Conservation (phyloP, 92 coral and sea anemone species). For the Epizoanthus fatuus region DNA sequence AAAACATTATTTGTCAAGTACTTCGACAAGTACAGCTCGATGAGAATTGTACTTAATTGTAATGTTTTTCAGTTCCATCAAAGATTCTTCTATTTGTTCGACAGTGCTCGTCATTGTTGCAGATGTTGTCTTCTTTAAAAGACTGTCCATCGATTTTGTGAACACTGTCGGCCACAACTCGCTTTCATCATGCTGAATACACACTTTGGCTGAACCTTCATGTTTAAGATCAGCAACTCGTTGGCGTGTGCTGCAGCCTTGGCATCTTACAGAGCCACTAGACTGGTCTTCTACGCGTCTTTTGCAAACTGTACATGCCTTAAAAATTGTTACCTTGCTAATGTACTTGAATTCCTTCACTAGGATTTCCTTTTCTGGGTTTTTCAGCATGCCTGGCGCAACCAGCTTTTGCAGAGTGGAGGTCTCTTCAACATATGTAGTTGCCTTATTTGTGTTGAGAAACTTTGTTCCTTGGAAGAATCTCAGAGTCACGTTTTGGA, state of each 20-base stretch:
- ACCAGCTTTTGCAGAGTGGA: slow-evolving; percentile 9
- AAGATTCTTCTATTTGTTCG: neutral
- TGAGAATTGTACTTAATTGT: neutral
- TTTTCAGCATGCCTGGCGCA: slow-evolving; percentile 15
- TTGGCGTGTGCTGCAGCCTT: slow-evolving; percentile 34
- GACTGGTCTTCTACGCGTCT: too few species aligned
- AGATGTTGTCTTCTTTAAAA: neutral
- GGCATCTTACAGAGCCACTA: slow-evolving; percentile 15
- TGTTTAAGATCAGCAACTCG: slow-evolving; percentile 16
- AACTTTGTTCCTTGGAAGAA: slow-evolving; percentile 22
- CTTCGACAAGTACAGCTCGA: too few species aligned
- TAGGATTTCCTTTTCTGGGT: slow-evolving; percentile 17
- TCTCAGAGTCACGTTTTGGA: slow-evolving; percentile 43
- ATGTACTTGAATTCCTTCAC: slow-evolving; percentile 29
- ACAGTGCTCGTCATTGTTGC: neutral
- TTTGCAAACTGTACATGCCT: slow-evolving; percentile 35
- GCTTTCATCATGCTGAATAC: slow-evolving; percentile 14
- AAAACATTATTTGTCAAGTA: too few species aligned
- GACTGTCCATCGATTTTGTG: slow-evolving; percentile 1
- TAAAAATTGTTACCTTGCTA: slow-evolving; percentile 37
- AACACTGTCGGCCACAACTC: slow-evolving; percentile 41
- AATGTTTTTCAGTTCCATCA: neutral
- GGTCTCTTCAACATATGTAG: slow-evolving; percentile 4
- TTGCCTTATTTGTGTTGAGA: slow-evolving; percentile 17
- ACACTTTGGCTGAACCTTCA: slow-evolving; percentile 33